Conservation (phyloP, 2,888 invertebrate genomes). For the Alloscopus bannaensis region DNA sequence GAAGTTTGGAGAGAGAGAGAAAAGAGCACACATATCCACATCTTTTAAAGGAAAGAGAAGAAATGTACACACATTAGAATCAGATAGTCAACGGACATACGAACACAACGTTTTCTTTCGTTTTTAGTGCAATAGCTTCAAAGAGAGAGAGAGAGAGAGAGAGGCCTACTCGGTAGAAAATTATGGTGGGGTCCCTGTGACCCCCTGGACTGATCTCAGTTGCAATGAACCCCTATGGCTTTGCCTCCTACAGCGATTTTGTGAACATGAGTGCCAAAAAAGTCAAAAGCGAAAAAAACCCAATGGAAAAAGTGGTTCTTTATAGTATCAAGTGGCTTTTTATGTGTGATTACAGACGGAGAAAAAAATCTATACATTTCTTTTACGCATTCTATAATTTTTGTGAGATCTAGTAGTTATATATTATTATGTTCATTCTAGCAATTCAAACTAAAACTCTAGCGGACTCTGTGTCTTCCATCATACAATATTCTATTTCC, state of each 20-base stretch:
- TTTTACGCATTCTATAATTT: constrained; percentile 6
- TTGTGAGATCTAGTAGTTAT: too few species aligned
- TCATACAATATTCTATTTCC: too few species aligned
- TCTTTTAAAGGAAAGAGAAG: background rate
- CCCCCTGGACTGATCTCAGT: constrained; percentile 72
- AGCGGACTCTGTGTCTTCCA: too few species aligned
- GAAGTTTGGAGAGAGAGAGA: constrained; percentile 26
- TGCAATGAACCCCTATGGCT: constrained; percentile 70
- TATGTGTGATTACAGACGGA: constrained; percentile 49
- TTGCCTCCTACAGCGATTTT: constrained; percentile 72
- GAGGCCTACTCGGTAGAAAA: constrained; percentile 66
- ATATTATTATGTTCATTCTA: too few species aligned
- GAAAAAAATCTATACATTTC: constrained; percentile 19
- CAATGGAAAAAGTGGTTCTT: constrained; percentile 68
- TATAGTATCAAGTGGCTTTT: constrained; percentile 66
- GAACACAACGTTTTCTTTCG: too few species aligned
- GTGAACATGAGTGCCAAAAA: constrained; percentile 73
- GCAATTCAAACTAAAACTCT: too few species aligned
- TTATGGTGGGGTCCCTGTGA: constrained; percentile 73
- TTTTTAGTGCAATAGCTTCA: too few species aligned
- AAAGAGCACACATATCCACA: too few species aligned
- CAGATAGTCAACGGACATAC: too few species aligned
- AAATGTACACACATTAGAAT: too few species aligned
- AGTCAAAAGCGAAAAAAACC: constrained; percentile 70
- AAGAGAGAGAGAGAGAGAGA: background rate